Evolutionary conservation across 2,888 invertebrate species (phyloP).

Genomic region (Oithona nana): DNA sequence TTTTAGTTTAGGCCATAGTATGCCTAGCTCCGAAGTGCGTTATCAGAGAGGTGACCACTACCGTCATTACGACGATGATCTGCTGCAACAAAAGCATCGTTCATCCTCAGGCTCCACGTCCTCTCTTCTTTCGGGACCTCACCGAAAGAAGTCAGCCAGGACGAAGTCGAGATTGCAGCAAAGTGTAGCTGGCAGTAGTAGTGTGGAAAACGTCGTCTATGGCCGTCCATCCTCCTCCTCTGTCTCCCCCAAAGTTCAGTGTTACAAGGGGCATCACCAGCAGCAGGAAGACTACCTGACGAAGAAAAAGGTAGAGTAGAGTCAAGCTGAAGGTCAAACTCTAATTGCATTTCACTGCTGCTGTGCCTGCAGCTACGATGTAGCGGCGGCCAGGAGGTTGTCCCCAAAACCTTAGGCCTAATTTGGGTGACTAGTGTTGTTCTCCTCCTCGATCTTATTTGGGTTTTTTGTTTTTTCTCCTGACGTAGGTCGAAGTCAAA

Average conservation of each 20-base stretch:
- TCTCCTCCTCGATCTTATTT: too few relatives aligned
- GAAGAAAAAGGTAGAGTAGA: neutral
- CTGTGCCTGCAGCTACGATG: too few relatives aligned
- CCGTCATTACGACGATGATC: neutral
- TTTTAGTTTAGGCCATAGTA: too few relatives aligned
- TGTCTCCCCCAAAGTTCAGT: too few relatives aligned
- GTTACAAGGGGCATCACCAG: too few relatives aligned
- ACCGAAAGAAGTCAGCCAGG: neutral
- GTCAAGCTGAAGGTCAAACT: neutral
- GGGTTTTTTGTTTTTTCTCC: too few relatives aligned
- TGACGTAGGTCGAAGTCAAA: slow-evolving; percentile 67
- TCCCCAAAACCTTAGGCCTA: too few relatives aligned
- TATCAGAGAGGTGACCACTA: neutral
- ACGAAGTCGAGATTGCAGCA: too few relatives aligned
- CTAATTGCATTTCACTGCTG: neutral
- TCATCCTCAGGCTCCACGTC: neutral
- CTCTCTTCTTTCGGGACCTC: neutral
- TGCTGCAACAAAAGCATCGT: neutral
- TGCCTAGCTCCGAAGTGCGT: neutral
- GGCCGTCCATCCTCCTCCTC: too few relatives aligned
- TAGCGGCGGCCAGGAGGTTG: too few relatives aligned
- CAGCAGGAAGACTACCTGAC: neutral
- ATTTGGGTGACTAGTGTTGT: too few relatives aligned
- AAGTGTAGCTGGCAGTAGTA: neutral
- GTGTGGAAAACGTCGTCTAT: neutral